phyloP scores from a whole-genome alignment of 2,888 invertebrate genomes.

The Hesperia comma region DNA sequence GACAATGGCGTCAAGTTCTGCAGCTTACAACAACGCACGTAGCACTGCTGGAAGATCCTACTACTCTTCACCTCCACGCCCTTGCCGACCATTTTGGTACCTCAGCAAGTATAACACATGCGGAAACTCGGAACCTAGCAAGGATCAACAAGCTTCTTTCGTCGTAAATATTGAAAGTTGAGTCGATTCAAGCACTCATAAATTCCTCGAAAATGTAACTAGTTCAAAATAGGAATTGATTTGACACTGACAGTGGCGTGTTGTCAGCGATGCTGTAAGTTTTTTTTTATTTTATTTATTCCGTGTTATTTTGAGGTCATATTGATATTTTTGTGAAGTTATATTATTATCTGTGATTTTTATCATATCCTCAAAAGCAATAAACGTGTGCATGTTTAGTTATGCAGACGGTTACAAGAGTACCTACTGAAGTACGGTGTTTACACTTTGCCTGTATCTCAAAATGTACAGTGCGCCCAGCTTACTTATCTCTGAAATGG shows the following conservation, averaged over 20 bases:
- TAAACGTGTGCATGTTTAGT: too few relatives aligned
- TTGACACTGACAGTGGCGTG: slow-evolving; percentile 49
- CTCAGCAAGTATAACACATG: slow-evolving; percentile 55
- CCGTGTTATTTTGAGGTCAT: too few relatives aligned
- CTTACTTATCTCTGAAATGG: too few relatives aligned
- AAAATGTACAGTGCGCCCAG: too few relatives aligned
- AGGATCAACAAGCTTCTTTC: slow-evolving; percentile 48
- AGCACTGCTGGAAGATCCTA: slow-evolving; percentile 78
- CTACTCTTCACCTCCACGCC: slow-evolving; percentile 68
- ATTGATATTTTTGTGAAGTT: too few relatives aligned
- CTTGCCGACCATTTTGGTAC: slow-evolving; percentile 75
- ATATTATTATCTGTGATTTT: too few relatives aligned
- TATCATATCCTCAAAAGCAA: too few relatives aligned
- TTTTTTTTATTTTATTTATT: slow-evolving; percentile 32
- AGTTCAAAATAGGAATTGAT: slow-evolving; percentile 63
- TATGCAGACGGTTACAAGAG: too few relatives aligned
- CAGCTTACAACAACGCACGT: slow-evolving; percentile 78
- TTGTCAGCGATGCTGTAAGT: slow-evolving; percentile 27
- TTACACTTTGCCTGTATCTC: too few relatives aligned
- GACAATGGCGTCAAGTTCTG: slow-evolving; percentile 75
- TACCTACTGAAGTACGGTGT: too few relatives aligned
- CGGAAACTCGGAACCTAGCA: slow-evolving; percentile 46
- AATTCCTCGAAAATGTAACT: slow-evolving; percentile 64
- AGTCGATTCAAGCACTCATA: slow-evolving; percentile 19
- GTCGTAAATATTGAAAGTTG: slow-evolving; percentile 9